Percentiles rank a stretch among this genome's conserved stretches.
Conservation (phyloP, 2,797 vertebrate genomes). For the Paramormyrops hopkinsi region DNA sequence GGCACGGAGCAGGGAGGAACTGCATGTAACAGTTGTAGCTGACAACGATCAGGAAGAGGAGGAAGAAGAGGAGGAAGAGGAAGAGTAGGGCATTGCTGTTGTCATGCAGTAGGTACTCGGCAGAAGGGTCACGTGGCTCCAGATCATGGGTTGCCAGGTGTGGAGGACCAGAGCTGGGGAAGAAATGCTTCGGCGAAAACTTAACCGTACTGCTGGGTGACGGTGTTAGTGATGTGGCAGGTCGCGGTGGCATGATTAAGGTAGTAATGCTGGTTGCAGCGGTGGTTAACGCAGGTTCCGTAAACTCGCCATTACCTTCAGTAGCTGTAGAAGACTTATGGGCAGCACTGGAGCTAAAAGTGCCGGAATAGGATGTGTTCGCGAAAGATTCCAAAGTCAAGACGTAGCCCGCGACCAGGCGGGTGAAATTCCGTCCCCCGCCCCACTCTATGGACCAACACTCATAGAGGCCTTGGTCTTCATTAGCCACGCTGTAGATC, state of each 20-base stretch:
- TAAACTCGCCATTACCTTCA: slow-evolving; percentile 67
- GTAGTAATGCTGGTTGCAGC: slow-evolving; percentile 51
- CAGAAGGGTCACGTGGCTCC: slow-evolving; percentile 60
- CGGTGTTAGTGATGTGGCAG: slow-evolving; percentile 55
- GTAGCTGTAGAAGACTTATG: slow-evolving; percentile 29
- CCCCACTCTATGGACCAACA: slow-evolving; percentile 81
- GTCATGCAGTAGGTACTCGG: slow-evolving; percentile 75
- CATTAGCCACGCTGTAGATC: slow-evolving; percentile 79
- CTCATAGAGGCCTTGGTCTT: slow-evolving; percentile 81
- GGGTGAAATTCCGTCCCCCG: slow-evolving; percentile 72
- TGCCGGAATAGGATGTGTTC: slow-evolving; percentile 30
- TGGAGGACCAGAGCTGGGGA: slow-evolving; percentile 54
- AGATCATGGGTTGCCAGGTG: slow-evolving; percentile 54
- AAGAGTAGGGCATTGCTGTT: slow-evolving; percentile 74
- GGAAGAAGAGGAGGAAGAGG: slow-evolving; percentile 83
- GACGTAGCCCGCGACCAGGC: slow-evolving; percentile 69
- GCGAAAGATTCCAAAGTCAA: slow-evolving; percentile 64
- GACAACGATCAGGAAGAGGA: slow-evolving; percentile 77
- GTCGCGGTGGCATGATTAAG: slow-evolving; percentile 57
- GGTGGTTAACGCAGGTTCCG: slow-evolving; percentile 49
- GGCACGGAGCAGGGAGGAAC: slow-evolving; percentile 81
- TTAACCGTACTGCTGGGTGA: slow-evolving; percentile 48
- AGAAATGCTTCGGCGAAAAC: slow-evolving; percentile 53
- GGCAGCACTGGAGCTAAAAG: slow-evolving; percentile 32
- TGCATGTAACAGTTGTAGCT: slow-evolving; percentile 94